phyloP scores from a whole-genome alignment of 1,140 invertebrate genomes.

The Notospermus geniculatus region DNA sequence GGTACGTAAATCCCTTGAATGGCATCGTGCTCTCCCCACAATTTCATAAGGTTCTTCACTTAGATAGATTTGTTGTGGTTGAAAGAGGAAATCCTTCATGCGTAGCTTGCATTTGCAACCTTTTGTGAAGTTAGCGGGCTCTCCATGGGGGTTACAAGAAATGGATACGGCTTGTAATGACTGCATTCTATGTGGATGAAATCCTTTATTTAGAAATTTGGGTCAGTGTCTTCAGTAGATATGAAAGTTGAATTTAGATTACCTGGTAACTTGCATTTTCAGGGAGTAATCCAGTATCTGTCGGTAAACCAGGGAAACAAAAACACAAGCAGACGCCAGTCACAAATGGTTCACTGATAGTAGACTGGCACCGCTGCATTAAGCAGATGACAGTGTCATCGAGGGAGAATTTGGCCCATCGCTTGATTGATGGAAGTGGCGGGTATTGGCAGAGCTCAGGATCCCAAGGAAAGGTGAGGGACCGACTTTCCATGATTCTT shows the following conservation, averaged over 20 bases:
- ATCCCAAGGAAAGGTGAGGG: conserved; percentile 66
- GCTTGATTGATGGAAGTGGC: conserved; percentile 66
- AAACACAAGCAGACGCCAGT: conserved; percentile 41
- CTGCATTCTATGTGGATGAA: no score
- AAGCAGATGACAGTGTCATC: conserved; percentile 76
- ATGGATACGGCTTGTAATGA: no score
- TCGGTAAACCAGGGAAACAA: conserved; percentile 69
- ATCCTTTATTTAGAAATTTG: no score
- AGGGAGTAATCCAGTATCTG: conserved; percentile 65
- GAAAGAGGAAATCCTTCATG: no score
- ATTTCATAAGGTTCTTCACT: no score
- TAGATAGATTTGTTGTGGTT: no score
- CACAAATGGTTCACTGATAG: conserved; percentile 41
- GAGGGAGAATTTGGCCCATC: conserved; percentile 68
- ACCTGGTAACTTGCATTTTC: conserved; percentile 14
- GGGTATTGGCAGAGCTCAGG: conserved; percentile 80
- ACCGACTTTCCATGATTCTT: background rate
- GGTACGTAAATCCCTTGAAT: conserved; percentile 53
- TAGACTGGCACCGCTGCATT: conserved; percentile 77
- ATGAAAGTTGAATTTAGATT: background rate
- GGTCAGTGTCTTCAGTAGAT: no score
- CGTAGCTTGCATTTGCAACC: no score
- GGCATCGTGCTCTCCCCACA: no score
- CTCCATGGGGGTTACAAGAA: no score
- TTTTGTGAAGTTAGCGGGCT: no score